Evolutionary conservation across 2,888 invertebrate species (phyloP), one percentile per base, ranked within the genome.

Genomic region (Rhagonycha fulva): DNA sequence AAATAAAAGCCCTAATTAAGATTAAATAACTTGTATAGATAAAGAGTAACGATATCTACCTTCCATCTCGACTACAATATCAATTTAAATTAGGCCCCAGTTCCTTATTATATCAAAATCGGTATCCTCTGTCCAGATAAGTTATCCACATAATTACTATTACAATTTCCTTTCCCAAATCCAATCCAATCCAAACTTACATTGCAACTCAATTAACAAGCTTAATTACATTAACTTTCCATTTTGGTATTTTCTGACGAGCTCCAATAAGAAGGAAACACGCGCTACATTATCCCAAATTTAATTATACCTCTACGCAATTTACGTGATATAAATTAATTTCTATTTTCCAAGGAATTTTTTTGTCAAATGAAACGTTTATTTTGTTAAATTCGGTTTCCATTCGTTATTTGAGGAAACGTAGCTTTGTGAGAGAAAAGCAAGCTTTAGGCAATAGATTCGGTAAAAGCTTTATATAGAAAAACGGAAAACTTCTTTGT

Each of bases 51-150:
- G 63, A 66, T 66, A 12, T 12, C 12, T 61, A 12, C 9, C 63
- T 66, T 24, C 63, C 23, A 26, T 24, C 26, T 68, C 71, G 71
- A 69, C 72, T 71, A 63, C 71, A 14, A 71, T 71, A 75, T 75
- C 72, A 75, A 75, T 71, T 75, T 75, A 71, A 75, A 75, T 75
- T 75, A 71, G 68, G 71, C 32, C 68, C 26, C 66, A 71, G 71
- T 75, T 68, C 70, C 70, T 75, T 66, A 71, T 70, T 74, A 60
- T 70, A 67, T 74, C 67, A 70, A 28, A 75, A 62, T 66, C 71
- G 70, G 11, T 62, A 67, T 26, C 71, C 67, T 71, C 67, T 75
- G 70, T 24, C 68, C 68, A 32, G 26, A 66, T 66, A 66, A 26
- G 60, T 66, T 68, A 74, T 62, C 32, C 69, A n/a, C 47, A 47